phyloP scores from a whole-genome alignment of 1,140 invertebrate genomes.

The Steinernema feltiae region DNA sequence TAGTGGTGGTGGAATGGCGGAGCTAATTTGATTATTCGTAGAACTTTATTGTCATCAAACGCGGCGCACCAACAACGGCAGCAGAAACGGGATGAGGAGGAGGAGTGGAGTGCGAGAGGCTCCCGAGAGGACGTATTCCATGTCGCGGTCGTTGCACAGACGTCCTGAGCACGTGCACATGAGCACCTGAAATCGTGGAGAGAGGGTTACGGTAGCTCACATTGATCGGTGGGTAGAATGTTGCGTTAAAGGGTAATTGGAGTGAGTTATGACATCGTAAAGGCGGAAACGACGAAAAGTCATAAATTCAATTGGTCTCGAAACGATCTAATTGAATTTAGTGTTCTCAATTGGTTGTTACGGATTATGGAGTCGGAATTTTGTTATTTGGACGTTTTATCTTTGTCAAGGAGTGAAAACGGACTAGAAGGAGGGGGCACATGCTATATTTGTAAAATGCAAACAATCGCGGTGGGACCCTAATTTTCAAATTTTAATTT shows the following conservation, averaged over 20 bases:
- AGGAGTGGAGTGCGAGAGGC: neutral
- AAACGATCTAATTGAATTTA: no score
- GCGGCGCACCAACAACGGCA: neutral
- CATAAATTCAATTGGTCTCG: no score
- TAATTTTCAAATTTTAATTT: no score
- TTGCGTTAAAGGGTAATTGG: neutral
- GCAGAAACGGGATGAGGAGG: neutral
- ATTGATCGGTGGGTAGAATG: neutral
- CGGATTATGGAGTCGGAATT: no score
- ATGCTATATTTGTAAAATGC: no score
- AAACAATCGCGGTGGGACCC: no score
- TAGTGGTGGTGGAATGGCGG: neutral
- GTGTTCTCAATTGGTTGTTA: no score
- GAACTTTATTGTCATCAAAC: constrained; percentile 11
- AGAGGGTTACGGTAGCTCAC: neutral
- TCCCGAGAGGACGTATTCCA: constrained; percentile 19
- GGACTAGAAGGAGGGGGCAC: no score
- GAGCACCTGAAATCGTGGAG: constrained; percentile 26
- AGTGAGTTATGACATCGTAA: neutral
- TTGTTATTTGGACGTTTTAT: neutral
- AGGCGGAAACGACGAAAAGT: no score
- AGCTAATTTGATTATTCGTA: constrained; percentile 7
- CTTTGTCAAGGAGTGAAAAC: no score
- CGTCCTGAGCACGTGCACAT: constrained; percentile 30
- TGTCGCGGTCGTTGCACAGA: constrained; percentile 31